phyloP scores from a whole-genome alignment of 1,140 invertebrate genomes.

The Cydia amplana region DNA sequence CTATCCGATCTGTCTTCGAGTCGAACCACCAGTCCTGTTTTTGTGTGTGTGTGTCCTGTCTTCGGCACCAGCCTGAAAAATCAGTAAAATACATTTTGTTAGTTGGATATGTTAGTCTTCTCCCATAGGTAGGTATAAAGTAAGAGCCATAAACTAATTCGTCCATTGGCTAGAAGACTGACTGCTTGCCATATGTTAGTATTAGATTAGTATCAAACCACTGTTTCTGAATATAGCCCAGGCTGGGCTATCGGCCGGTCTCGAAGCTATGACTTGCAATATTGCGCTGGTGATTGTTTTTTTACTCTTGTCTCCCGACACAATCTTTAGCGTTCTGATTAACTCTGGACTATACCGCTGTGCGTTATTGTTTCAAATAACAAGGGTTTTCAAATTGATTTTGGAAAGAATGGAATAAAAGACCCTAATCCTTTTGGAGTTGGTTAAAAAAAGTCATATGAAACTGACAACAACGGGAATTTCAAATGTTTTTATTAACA shows the following conservation, averaged over 20 bases:
- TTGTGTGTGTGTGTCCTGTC: too few species aligned
- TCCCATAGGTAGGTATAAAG: too few species aligned
- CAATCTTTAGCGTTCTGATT: slow-evolving; percentile 79
- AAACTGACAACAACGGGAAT: background rate
- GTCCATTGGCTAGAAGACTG: too few species aligned
- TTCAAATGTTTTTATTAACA: too few species aligned
- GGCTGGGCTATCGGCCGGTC: slow-evolving; percentile 51
- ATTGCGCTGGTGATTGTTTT: slow-evolving; percentile 75
- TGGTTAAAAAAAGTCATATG: background rate
- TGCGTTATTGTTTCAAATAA: slow-evolving; percentile 69
- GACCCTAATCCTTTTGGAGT: background rate
- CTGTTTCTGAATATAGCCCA: background rate
- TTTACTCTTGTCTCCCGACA: slow-evolving; percentile 75
- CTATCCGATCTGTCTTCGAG: too few species aligned
- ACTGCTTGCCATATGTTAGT: background rate
- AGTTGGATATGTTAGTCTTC: too few species aligned
- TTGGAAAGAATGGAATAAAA: slow-evolving; percentile 8
- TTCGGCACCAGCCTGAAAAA: too few species aligned
- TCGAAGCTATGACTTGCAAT: slow-evolving; percentile 75
- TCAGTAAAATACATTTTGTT: too few species aligned
- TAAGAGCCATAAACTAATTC: too few species aligned
- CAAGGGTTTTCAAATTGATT: slow-evolving; percentile 33
- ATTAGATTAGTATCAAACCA: background rate
- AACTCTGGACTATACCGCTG: slow-evolving; percentile 74
- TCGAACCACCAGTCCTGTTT: too few species aligned